These are phyloP conservation scores for Oedothorax gibbosus DNA, from an alignment of 1,140 invertebrate species.

Conservation along the genomic window DNA sequence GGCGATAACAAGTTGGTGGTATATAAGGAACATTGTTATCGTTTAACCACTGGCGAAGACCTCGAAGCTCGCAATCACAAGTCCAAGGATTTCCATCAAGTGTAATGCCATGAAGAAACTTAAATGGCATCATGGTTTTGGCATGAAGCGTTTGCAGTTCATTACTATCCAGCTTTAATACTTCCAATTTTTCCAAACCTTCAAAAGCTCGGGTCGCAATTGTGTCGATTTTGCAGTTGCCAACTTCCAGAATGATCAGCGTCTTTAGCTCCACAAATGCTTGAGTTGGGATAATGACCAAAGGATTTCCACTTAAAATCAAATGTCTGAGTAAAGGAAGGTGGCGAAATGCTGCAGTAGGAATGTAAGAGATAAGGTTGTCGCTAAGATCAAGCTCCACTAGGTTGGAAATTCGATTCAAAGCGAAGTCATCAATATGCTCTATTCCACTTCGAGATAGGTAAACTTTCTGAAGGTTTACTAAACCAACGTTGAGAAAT, in stretches of 20 bases:
- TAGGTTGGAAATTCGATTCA: constrained; percentile 85
- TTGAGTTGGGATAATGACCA: constrained; percentile 77
- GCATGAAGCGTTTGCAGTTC: constrained; percentile 79
- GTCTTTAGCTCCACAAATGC: constrained; percentile 82
- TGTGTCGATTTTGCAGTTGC: constrained; percentile 79
- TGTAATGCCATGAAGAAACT: constrained; percentile 78
- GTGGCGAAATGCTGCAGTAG: constrained; percentile 80
- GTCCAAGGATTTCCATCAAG: constrained; percentile 89
- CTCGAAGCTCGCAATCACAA: constrained; percentile 86
- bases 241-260: constrained; percentile 84
- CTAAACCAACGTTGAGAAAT: constrained; percentile 81
- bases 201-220: constrained; percentile 85
- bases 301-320: constrained; percentile 83
- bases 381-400: constrained; percentile 88
- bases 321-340: constrained; percentile 84
- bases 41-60: constrained; percentile 85
- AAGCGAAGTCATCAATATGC: constrained; percentile 81
- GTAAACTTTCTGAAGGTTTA: constrained; percentile 89
- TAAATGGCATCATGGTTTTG: constrained; percentile 78
- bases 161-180: constrained; percentile 86
- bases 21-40: constrained; percentile 84
- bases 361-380: constrained; percentile 82
- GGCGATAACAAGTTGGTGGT: constrained; percentile 80
- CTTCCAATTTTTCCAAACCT: constrained; percentile 83
- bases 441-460: constrained; percentile 80